Evolutionary conservation across 2,113 vertebrate genomes (phyloP).

Genomic region (Pantherophis guttatus): DNA sequence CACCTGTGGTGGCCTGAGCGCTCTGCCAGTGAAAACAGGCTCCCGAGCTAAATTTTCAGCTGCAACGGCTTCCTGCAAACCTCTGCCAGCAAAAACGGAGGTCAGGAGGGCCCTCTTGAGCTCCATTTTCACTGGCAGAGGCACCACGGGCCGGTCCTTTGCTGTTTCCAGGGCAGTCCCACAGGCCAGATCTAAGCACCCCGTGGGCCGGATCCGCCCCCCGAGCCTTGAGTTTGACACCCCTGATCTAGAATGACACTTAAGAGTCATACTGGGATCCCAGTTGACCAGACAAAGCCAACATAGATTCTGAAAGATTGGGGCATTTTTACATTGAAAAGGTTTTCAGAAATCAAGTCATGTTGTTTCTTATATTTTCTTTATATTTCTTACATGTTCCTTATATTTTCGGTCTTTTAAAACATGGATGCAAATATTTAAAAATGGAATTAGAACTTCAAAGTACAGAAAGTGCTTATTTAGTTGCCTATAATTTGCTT

Average conservation of each 20-base stretch:
- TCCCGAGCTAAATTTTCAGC: too few relatives aligned
- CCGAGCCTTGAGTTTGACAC: too few relatives aligned
- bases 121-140: too few relatives aligned
- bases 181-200: too few relatives aligned
- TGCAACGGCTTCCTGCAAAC: too few relatives aligned
- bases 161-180: too few relatives aligned
- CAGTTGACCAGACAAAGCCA: not conserved
- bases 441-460: not conserved
- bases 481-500: not conserved
- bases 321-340: not conserved
- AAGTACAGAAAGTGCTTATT: not conserved
- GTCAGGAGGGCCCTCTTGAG: too few relatives aligned
- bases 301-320: not conserved
- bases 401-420: not conserved
- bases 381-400: not conserved
- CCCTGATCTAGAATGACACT: not conserved
- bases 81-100: too few relatives aligned
- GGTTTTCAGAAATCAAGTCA: not conserved
- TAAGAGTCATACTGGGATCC: not conserved
- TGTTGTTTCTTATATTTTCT: not conserved
- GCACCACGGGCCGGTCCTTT: too few relatives aligned
- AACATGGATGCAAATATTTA: not conserved
- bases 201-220: too few relatives aligned
- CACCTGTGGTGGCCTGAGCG: too few relatives aligned
- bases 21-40: too few relatives aligned